Evolutionary conservation across 1,140 invertebrate species (phyloP), one percentile per base, ranked within the genome.

Genomic region (Drosophila rhopaloa): DNA sequence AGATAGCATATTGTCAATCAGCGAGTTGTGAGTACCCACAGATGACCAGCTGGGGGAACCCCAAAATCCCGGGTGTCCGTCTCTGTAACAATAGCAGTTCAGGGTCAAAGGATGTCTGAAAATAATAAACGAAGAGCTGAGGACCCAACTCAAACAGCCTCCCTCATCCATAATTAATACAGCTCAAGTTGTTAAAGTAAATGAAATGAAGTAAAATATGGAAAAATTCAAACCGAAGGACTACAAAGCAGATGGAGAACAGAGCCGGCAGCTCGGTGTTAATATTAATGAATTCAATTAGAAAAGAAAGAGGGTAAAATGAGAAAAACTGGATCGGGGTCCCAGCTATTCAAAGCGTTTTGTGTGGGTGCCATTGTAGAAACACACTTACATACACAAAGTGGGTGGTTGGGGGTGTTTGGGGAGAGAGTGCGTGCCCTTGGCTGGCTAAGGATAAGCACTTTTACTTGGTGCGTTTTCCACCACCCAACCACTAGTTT

Each of bases 271-370:
- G 24, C 61, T 43, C 16, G 43, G 47, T 61, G 63, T 71, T 47
- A 66, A 79, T 71, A 77, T 81, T 81, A 81, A 84, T 76, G 66
- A 79, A 83, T 73, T 79, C 41, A 81, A 78, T 81, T 78, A 67
- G 24, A 73, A 50, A 43, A 27, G 38, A 57, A 50, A 48, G 8
- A 58, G 43, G 40, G 19, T 38, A 38, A 74, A 58, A 43, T 50
- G 53, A 43, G 38, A 16, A 46, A 59, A 54, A 46, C 46, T 32
- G 32, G 53, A 50, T 43, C 27, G 32, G 53, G 43, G 47, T 41
- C 67, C 44, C 29, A 8, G 37, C 35, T 29, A 29, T 37, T 58
- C 43, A 27, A 54, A 47, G 44, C 43, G 11, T 51, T 65, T 57
- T 68, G 55, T 51, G 43, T 37, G 60, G 51, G 62, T 27, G 57